These are phyloP conservation scores for Benitochromis conjunctus DNA, from an alignment of 2,113 vertebrate genomes.

Conservation along the genomic window DNA sequence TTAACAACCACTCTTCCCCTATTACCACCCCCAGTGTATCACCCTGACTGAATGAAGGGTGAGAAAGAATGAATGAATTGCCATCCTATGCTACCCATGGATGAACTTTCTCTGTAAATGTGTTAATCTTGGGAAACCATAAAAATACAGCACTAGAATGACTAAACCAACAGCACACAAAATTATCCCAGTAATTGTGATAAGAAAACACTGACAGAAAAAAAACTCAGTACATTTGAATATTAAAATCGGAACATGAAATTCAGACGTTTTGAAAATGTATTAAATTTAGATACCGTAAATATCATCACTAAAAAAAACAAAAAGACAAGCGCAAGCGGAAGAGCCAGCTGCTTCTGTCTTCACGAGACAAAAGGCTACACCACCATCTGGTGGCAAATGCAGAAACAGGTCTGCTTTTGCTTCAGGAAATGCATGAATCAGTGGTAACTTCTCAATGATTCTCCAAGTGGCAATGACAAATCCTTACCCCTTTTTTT, in stretches of 20 bases:
- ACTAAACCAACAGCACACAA: not conserved
- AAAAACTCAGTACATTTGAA: not conserved
- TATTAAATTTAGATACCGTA: not conserved
- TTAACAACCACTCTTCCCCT: not conserved
- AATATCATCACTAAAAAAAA: not conserved
- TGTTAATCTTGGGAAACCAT: not conserved
- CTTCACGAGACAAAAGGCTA: not conserved
- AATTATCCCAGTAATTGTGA: not conserved
- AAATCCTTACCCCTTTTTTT: not conserved
- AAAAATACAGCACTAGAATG: not conserved
- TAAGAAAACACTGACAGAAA: not conserved
- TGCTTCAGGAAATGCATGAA: not conserved
- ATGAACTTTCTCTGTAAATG: not conserved
- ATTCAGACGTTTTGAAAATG: not conserved
- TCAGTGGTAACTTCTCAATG: not conserved
- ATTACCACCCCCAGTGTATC: not conserved
- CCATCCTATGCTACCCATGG: not conserved
- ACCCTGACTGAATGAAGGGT: not conserved
- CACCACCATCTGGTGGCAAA: constrained; percentile 50
- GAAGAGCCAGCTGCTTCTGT: not conserved
- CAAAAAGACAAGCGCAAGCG: not conserved
- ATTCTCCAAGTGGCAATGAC: not conserved
- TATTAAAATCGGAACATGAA: not conserved
- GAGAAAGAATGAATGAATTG: not conserved
- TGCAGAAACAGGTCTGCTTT: not conserved